Evolutionary conservation across 2,113 vertebrate genomes (phyloP).

Genomic region (Dasypus novemcinctus): DNA sequence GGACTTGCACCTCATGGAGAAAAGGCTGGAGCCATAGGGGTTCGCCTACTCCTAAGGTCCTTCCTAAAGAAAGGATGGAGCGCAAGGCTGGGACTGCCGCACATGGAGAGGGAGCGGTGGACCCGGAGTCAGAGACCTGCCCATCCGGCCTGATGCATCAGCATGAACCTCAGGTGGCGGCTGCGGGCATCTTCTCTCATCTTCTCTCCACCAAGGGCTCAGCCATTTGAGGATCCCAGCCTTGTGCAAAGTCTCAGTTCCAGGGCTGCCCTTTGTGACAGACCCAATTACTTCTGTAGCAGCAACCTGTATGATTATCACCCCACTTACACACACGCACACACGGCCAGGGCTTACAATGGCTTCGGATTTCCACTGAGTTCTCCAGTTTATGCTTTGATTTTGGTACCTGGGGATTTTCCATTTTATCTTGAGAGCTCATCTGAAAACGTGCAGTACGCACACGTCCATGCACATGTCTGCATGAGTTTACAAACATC

Average conservation of each 20-base stretch:
- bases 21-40: neutral
- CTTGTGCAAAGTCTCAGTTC: neutral
- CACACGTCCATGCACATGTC: neutral
- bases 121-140: neutral
- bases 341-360: neutral
- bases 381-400: neutral
- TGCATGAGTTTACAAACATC: neutral
- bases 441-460: neutral
- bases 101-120: neutral
- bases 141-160: neutral
- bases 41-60: neutral
- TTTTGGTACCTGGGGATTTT: neutral
- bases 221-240: neutral
- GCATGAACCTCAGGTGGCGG: neutral
- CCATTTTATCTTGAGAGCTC: neutral
- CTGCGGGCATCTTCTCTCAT: neutral
- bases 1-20: neutral
- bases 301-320: neutral
- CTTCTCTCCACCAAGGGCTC: neutral
- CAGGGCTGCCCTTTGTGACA: neutral
- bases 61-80: neutral
- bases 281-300: neutral
- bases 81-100: neutral
- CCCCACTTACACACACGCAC: neutral
- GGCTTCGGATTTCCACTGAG: neutral